These are phyloP conservation scores for Antheraea yamamai DNA, from an alignment of 2,888 invertebrate genomes.

Conservation along the genomic window DNA sequence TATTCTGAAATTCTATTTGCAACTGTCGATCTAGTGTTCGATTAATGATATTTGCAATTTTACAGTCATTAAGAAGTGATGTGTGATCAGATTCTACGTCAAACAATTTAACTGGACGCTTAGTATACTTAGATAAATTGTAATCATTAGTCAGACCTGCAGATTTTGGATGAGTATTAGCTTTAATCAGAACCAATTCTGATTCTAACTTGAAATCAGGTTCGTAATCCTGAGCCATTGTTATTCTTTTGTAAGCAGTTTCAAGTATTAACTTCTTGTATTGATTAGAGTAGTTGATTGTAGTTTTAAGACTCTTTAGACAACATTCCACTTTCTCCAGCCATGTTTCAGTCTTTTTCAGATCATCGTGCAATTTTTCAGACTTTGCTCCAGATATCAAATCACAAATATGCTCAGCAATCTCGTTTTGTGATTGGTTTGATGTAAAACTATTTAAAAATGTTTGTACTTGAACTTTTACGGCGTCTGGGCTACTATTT, in stretches of 20 bases:
- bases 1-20: constrained; percentile 18
- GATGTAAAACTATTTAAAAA: constrained; percentile 26
- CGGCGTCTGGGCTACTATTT: constrained; percentile 31
- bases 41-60: constrained; percentile 22
- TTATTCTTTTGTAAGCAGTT: constrained; percentile 27
- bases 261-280: constrained; percentile 17
- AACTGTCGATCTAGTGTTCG: constrained; percentile 14
- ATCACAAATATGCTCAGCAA: constrained; percentile 26
- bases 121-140: constrained; percentile 16
- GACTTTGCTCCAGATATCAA: constrained; percentile 24
- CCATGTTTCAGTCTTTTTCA: constrained; percentile 13
- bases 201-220: constrained; percentile 27
- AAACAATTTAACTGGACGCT: constrained; percentile 12
- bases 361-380: constrained; percentile 5
- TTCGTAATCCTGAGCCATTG: constrained; percentile 25
- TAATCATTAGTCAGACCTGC: constrained; percentile 15
- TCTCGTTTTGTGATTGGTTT: constrained; percentile 25
- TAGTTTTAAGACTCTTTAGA: background rate
- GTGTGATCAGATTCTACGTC: constrained; percentile 15
- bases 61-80: constrained; percentile 7
- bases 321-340: constrained; percentile 18
- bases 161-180: background rate
- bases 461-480: constrained; percentile 25
- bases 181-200: constrained; percentile 25
- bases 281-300: constrained; percentile 12